These are phyloP conservation scores for Pterocles gutturalis DNA, from an alignment of 2,113 vertebrate species.

Conservation along the genomic window DNA sequence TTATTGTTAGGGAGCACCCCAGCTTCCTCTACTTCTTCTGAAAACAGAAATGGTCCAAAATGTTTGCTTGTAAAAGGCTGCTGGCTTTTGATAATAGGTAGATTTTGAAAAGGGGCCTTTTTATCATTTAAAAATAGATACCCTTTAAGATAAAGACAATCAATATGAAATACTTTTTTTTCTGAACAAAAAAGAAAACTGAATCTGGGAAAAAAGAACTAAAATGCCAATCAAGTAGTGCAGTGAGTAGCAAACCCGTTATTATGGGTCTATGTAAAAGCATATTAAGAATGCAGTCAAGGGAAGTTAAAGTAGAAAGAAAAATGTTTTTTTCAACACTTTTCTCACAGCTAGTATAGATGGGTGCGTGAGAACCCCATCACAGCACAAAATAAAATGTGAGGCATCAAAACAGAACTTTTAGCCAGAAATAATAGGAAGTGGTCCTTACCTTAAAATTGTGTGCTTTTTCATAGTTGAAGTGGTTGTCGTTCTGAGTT, in stretches of 20 bases:
- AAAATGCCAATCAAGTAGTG: background rate
- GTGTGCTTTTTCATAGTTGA: slow-evolving; percentile 96
- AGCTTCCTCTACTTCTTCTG: slow-evolving; percentile 42
- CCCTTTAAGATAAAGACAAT: background rate
- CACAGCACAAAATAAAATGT: background rate
- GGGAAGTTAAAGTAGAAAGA: background rate
- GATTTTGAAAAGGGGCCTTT: background rate
- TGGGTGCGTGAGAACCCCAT: background rate
- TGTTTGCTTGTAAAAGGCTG: background rate
- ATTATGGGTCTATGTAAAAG: background rate
- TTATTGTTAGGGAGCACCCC: background rate
- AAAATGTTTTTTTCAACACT: background rate
- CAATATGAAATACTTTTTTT: background rate
- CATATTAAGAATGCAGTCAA: background rate
- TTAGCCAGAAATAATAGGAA: background rate
- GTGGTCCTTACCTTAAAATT: slow-evolving; percentile 95
- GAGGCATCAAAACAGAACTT: background rate
- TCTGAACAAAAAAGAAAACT: background rate
- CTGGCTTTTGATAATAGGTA: slow-evolving; percentile 8
- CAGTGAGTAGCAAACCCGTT: background rate
- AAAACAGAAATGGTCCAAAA: background rate
- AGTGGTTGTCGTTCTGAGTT: slow-evolving; percentile 91
- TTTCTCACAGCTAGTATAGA: background rate
- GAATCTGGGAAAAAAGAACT: background rate
- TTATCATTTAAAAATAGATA: background rate